These are phyloP conservation scores for Apodemus agrarius DNA, from an alignment of 2,797 vertebrate species.

Conservation along the genomic window DNA sequence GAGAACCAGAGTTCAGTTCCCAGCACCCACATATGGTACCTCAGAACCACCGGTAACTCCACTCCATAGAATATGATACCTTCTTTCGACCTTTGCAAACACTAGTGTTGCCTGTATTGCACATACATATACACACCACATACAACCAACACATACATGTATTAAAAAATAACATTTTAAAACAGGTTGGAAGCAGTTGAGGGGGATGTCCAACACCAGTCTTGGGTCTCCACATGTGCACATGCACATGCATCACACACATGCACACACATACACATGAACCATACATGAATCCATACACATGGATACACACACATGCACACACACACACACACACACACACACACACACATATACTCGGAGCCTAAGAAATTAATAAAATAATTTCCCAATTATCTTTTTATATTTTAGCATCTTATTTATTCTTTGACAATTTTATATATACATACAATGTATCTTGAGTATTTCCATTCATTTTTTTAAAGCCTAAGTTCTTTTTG, in stretches of 20 bases:
- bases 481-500: too few relatives aligned
- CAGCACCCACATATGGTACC: background rate
- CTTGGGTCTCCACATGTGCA: background rate
- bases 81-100: background rate
- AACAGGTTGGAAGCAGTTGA: background rate
- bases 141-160: background rate
- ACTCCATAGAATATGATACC: background rate
- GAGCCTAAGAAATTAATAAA: background rate
- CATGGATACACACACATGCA: too few relatives aligned
- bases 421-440: background rate
- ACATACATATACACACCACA: background rate
- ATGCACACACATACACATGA: too few relatives aligned
- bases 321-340: too few relatives aligned
- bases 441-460: background rate
- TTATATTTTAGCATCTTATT: background rate
- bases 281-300: too few relatives aligned
- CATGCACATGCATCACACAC: background rate
- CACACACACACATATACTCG: background rate
- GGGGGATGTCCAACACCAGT: too few relatives aligned
- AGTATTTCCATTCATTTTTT: background rate
- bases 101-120: background rate
- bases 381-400: background rate
- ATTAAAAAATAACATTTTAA: background rate
- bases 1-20: background rate
- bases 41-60: background rate